A percentile compares a stretch with the other conserved stretches of the same genome.
phyloP scores from a whole-genome alignment of 2,113 vertebrate species.

The Odocoileus hemionus region DNA sequence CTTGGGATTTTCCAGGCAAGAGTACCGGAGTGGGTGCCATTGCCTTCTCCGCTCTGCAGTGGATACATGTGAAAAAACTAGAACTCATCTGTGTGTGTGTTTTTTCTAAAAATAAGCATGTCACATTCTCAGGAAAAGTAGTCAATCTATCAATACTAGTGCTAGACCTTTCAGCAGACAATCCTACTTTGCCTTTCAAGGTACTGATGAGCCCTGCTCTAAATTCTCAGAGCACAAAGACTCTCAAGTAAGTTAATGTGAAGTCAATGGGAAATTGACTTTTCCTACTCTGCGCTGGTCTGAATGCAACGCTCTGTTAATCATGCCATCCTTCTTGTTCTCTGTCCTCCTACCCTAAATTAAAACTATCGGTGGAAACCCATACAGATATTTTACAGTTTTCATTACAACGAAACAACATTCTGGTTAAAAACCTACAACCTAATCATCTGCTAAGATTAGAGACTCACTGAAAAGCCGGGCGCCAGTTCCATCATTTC shows the following conservation, averaged over 20 bases:
- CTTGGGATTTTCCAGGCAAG: too few relatives aligned
- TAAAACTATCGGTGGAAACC: slow-evolving; percentile 65
- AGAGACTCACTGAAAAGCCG: neutral
- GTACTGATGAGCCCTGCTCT: slow-evolving; percentile 64
- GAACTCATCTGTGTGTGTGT: neutral
- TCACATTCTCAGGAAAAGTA: slow-evolving; percentile 33
- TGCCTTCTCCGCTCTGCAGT: neutral
- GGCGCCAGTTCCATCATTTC: neutral
- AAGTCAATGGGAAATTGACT: slow-evolving; percentile 77
- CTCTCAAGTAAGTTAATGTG: slow-evolving; percentile 72
- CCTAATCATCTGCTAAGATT: neutral
- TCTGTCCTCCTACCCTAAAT: slow-evolving; percentile 69
- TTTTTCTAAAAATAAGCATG: slow-evolving; percentile 37
- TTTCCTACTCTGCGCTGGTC: slow-evolving; percentile 51
- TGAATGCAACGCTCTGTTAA: slow-evolving; percentile 71
- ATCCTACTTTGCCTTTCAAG: slow-evolving; percentile 52
- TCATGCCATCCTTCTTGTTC: slow-evolving; percentile 70
- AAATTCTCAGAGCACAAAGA: slow-evolving; percentile 70
- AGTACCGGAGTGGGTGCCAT: too few relatives aligned
- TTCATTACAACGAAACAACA: slow-evolving; percentile 57
- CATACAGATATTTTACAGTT: slow-evolving; percentile 50
- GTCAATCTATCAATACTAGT: slow-evolving; percentile 34
- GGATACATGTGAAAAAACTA: neutral
- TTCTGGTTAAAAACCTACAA: slow-evolving; percentile 23
- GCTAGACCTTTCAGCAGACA: slow-evolving; percentile 33